Base-by-base conservation (phyloP, 2,797 vertebrate genomes). In the Diplodus puntazzo region DNA sequence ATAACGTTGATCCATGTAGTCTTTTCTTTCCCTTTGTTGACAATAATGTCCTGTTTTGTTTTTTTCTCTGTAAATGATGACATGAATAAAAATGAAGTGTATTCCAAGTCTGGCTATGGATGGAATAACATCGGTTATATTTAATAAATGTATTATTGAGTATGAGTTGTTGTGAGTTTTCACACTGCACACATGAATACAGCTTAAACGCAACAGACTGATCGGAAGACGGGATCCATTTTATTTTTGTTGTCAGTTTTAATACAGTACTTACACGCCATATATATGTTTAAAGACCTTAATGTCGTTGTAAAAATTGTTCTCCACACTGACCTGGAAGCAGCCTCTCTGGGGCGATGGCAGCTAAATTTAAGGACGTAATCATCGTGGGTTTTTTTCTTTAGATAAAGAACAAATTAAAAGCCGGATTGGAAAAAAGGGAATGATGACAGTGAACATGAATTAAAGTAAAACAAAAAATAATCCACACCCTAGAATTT, bases 61-160 rank as follows among this genome's bases (percentile, higher is more conserved):
- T 74, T 43, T 78, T 65, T 25, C 78, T 88, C 81, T 87, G 82
- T 89, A 91, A 89, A 93, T 91, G 79, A 86, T 57, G 27, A 83
- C 80, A 84, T 90, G 46, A 92, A 87, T 90, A 89, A 91, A 92
- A 88, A 58, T 70, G 42, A 88, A 86, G 82, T 88, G 86, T 90
- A 92, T 93, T 90, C 88, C 84, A 86, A 80, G 84, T 85, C 77
- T 89, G 84, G 77, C 77, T 79, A 77, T 87, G 85, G 74, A 87
- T 88, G 83, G 83, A 88, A 82, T 85, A 82, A 84, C 73, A 77
- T 77, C 80, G 79, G 54, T 53, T 88, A 85, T 90, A 91, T 91
- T 92, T 91, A 92, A 92, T 88, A 91, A 89, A 91, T 79, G 80
- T 87, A 85, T 87, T 77, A 83, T 80, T 82, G 46, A 87, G 55